phyloP scores from a whole-genome alignment of 2,888 invertebrate genomes.

The Zaprionus obscuricornis region DNA sequence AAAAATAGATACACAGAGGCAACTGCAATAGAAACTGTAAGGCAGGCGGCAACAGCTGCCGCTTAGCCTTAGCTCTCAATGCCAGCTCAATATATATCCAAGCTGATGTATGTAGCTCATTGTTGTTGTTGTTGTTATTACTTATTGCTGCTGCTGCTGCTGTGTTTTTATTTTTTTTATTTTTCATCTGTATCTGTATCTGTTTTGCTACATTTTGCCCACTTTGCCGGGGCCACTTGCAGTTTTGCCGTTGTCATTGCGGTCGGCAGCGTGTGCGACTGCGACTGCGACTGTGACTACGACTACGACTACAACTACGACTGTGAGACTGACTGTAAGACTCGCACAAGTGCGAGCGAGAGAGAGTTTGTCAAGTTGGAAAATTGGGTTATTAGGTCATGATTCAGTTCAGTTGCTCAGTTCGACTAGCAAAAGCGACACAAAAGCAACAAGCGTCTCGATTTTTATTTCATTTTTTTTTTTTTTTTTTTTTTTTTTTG shows the following conservation, averaged over 20 bases:
- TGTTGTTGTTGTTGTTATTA: slow-evolving; percentile 25
- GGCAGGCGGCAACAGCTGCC: slow-evolving; percentile 1
- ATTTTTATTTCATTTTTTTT: slow-evolving; percentile 71
- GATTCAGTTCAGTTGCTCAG: no score
- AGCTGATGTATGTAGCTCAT: slow-evolving; percentile 41
- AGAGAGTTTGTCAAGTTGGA: slow-evolving; percentile 41
- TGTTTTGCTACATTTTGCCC: slow-evolving; percentile 49
- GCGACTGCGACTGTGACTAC: no score
- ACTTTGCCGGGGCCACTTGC: slow-evolving; percentile 68
- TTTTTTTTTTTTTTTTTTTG: no score
- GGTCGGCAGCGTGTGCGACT: slow-evolving; percentile 25
- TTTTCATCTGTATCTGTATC: slow-evolving; percentile 49
- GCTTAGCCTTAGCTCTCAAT: slow-evolving; percentile 58
- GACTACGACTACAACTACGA: no score
- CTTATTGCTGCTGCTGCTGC: slow-evolving; percentile 34
- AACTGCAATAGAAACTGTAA: not conserved
- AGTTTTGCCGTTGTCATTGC: slow-evolving; percentile 59
- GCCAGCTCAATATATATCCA: slow-evolving; percentile 67
- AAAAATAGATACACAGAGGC: not conserved
- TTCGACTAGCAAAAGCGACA: slow-evolving; percentile 69
- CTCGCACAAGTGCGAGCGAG: slow-evolving; percentile 50
- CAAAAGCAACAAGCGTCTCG: slow-evolving; percentile 68
- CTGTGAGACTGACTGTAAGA: no score
- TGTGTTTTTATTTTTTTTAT: slow-evolving; percentile 13
- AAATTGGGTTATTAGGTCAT: slow-evolving; percentile 82